phyloP scores from a whole-genome alignment of 2,113 vertebrate species.

The Malurus cyaneus region DNA sequence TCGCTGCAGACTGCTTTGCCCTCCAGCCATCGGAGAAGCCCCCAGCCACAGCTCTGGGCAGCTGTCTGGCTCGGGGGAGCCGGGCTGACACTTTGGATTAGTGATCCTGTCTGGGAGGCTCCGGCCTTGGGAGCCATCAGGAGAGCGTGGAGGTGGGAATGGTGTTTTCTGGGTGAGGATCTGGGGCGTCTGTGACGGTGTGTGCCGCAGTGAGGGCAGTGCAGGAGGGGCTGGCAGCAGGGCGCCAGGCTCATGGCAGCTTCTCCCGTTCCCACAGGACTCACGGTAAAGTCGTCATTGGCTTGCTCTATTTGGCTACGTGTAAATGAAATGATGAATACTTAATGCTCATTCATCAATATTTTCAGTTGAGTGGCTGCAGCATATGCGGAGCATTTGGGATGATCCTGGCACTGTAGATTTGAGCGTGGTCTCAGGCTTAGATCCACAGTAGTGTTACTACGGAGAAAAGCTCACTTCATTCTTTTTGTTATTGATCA shows the following conservation, averaged over 20 bases:
- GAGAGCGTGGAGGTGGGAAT: constrained; percentile 33
- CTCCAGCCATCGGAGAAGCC: background rate
- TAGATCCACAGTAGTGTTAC: background rate
- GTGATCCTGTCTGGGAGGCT: background rate
- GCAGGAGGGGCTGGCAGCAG: constrained; percentile 25
- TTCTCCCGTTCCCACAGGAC: background rate
- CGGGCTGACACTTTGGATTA: background rate
- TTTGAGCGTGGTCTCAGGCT: background rate
- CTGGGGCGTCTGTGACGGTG: background rate
- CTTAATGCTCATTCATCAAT: background rate
- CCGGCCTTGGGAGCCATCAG: background rate
- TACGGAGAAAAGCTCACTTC: background rate
- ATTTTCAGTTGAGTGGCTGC: constrained; percentile 34
- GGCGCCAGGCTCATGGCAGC: constrained; percentile 31
- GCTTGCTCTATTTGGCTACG: background rate
- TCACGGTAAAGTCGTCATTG: background rate
- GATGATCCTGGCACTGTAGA: background rate
- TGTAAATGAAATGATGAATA: background rate
- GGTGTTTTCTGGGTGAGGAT: constrained; percentile 9
- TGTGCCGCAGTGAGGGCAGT: background rate
- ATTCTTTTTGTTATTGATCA: background rate
- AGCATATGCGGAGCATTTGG: background rate
- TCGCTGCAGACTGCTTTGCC: background rate
- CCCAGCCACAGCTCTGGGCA: background rate
- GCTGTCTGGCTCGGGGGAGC: background rate